Evolutionary conservation across 2,797 vertebrate genomes (phyloP), one percentile per base, ranked within the genome.

Genomic region (Betta splendens): DNA sequence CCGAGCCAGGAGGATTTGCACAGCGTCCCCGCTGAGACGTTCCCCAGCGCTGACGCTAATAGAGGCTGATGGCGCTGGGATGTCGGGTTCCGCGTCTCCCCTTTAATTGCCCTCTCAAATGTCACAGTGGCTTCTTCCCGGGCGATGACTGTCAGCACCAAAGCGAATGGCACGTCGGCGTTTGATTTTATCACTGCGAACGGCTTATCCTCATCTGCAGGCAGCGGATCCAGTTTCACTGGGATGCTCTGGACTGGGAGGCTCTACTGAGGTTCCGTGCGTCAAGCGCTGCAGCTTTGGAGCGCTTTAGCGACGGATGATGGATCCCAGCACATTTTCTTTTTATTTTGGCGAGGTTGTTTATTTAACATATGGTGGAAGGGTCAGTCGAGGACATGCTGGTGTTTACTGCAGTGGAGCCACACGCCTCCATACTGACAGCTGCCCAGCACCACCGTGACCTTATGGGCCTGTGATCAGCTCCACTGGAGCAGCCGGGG

Each of bases 71-170:
- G 43, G 64, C 2, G 10, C 68, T 20, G 71, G 38, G 72, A 79
- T 70, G 75, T 69, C 70, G 23, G 51, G 66, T 65, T 69, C 66
- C 61, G 61, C 17, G 29, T 56, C 70, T 72, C 47, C 32, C 7
- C 51, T 72, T 78, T 69, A 72, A 76, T 58, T 67, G 69, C 66
- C 46, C 65, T 59, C 75, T 69, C 75, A 61, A 45, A 71, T 79
- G 70, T 77, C 73, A 68, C 49, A 64, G 62, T 61, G 62, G 61
- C 70, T 64, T 71, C 73, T 79, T 73, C 46, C 54, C n/a, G 62
- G 69, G 69, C 0, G 37, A 53, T 47, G 48, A 75, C 66, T 55
- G 70, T 72, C 53, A 54, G 44, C 65, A 65, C 37, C 50, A 44
- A 65, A 49, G 69, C 43, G 33, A 47, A 47, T 69, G 73, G 65